These are phyloP conservation scores for Timandra comae DNA, from an alignment of 2,888 invertebrate species.

Conservation along the genomic window DNA sequence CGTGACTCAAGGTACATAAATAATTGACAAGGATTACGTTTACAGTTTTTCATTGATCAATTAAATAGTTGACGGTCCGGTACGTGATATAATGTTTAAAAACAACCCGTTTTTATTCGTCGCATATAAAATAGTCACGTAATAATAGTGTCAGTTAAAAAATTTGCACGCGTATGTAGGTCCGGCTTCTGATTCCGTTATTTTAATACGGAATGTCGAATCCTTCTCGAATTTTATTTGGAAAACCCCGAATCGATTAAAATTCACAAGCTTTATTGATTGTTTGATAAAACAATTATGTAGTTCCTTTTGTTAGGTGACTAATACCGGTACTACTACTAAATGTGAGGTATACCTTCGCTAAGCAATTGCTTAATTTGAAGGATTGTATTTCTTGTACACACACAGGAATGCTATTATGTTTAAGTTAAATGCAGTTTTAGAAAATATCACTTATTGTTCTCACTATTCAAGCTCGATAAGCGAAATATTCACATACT, in stretches of 20 bases:
- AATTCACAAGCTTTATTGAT: conserved; percentile 18
- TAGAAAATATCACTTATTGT: conserved; percentile 17
- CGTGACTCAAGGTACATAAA: conserved; percentile 10
- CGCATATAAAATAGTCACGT: conserved; percentile 39
- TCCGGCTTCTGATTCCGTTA: conserved; percentile 40
- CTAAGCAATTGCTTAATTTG: conserved; percentile 43
- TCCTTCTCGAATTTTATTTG: conserved; percentile 18
- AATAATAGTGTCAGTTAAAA: conserved; percentile 28
- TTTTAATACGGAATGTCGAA: conserved; percentile 20
- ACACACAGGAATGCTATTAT: conserved; percentile 22
- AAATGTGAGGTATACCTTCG: conserved; percentile 19
- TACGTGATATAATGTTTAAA: conserved; percentile 40
- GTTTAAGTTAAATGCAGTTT: conserved; percentile 17
- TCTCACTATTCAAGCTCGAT: conserved; percentile 5
- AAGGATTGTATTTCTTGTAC: conserved; percentile 34
- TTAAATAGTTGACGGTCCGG: conserved; percentile 26
- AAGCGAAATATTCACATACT: neutral
- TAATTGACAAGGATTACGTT: conserved; percentile 14
- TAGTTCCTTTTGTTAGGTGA: conserved; percentile 26
- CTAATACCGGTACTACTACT: too few relatives aligned
- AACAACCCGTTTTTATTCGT: conserved; percentile 29
- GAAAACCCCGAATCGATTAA: conserved; percentile 29
- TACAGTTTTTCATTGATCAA: conserved; percentile 24
- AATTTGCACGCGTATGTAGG: conserved; percentile 38
- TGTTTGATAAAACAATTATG: conserved; percentile 19